Conservation (phyloP, 2,797 vertebrate species). For the Trachurus trachurus region DNA sequence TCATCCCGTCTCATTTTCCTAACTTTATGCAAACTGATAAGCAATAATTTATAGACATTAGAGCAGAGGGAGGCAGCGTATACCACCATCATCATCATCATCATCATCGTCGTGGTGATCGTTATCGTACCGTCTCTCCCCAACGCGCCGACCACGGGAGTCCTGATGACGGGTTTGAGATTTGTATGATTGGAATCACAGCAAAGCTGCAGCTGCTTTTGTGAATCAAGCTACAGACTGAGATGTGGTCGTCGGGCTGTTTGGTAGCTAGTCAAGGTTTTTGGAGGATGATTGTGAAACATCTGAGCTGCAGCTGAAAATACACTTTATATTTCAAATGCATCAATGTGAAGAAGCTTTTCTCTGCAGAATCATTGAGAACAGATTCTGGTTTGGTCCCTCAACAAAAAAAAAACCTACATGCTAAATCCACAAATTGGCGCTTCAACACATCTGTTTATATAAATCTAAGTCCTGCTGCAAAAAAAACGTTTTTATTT, state of each 20-base stretch:
- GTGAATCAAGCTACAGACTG: not conserved
- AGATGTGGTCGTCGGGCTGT: not conserved
- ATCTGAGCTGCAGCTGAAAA: not conserved
- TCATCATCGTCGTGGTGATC: no score
- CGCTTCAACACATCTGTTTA: no score
- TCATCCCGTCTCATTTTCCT: conserved; percentile 55
- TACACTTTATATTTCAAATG: not conserved
- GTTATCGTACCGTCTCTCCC: not conserved
- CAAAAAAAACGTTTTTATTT: no score
- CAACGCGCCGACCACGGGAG: not conserved
- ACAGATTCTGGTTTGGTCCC: not conserved
- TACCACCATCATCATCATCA: no score
- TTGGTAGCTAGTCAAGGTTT: not conserved
- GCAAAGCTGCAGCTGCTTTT: not conserved
- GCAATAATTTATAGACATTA: conserved; percentile 51
- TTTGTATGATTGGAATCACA: not conserved
- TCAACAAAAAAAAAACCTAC: no score
- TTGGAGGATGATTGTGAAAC: not conserved
- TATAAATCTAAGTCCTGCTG: no score
- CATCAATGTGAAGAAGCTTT: not conserved
- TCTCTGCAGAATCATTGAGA: not conserved
- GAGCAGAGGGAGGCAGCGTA: conserved; percentile 1
- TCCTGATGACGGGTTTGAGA: not conserved
- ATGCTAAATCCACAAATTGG: no score
- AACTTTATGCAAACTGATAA: conserved; percentile 49